Percentiles rank a stretch among this genome's conserved stretches.
Conservation (phyloP, 2,888 invertebrate genomes). For the Ormyrus thymus region DNA sequence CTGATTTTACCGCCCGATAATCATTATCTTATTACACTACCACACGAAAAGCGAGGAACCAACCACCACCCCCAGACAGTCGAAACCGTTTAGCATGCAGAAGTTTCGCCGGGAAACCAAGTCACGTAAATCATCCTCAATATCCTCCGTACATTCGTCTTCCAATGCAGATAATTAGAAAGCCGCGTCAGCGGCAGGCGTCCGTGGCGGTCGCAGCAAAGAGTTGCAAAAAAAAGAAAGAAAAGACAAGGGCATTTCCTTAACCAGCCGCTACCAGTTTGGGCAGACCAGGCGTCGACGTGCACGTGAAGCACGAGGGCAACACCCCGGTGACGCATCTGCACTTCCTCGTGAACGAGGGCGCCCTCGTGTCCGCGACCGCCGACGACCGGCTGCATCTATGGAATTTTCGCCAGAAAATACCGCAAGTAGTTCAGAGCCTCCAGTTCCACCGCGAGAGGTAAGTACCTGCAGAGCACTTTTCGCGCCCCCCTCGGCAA, state of each 20-base stretch:
- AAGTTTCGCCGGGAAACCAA: no score
- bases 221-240: background rate
- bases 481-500: background rate
- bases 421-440: constrained; percentile 95
- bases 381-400: constrained; percentile 97
- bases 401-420: constrained; percentile 97
- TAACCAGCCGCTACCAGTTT: constrained; percentile 80
- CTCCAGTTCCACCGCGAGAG: constrained; percentile 98
- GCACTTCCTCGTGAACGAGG: constrained; percentile 97
- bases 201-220: no score
- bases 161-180: no score
- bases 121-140: no score
- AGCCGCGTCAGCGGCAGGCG: no score
- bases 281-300: constrained; percentile 97
- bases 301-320: constrained; percentile 91
- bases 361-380: constrained; percentile 95
- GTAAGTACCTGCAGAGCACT: constrained; percentile 76
- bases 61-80: no score
- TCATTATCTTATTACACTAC: no score
- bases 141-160: no score
- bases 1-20: no score
- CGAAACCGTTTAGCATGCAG: no score
- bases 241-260: constrained; percentile 64
- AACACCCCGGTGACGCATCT: constrained; percentile 90
- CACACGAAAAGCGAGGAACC: no score